Evolutionary conservation across 1,140 invertebrate genomes (phyloP), one percentile per base, ranked within the genome.

Genomic region (Vollenhovia emeryi): DNA sequence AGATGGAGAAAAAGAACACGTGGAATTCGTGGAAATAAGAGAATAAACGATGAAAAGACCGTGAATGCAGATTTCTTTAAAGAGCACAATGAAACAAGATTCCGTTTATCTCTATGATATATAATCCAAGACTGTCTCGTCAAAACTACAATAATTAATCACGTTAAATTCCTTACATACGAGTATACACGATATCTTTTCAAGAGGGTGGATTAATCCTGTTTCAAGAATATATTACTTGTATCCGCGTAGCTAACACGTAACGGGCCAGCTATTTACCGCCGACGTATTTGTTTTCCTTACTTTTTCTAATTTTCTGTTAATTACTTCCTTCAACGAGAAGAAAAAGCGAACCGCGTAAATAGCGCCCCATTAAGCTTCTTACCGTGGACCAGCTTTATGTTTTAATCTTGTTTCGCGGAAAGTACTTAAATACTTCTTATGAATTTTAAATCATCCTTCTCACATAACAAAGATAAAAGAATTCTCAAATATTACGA

Each of bases 361-460:
- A 24, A 76, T 30, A 60, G 40, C 55, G 11, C 40, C 7, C 5
- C 24, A 33, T 60, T 45, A 62, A 76, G 55, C 55, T 76, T 30
- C 74, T 76, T 76, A 59, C 30, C 36, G 15, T n/a, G 18, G 18
- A 45, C 18, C 74, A 76, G 55, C 50, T 75, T 75, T 59, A 60
- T 18, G 21, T 76, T 76, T 76, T 76, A 76, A 62, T 76, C 40
- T 76, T 57, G 18, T 76, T 45, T 62, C 18, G 24, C 24, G 7
- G 9, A 24, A 6, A 30, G 21, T 24, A 76, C 40, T 76, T 48
- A 76, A 76, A 76, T 40, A n/a, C 36, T 59, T 76, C 27, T 76
- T 62, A 43, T 76, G 27, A 45, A 76, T 27, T 76, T 76, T 76
- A 60, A 75, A 30, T 30, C 43, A 62, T 68, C n/a, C 18, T 69